Percentiles rank a stretch among this genome's conserved stretches.
These are phyloP conservation scores for Brachypalpus laphriformis DNA, from an alignment of 2,888 invertebrate genomes.

Conservation along the genomic window DNA sequence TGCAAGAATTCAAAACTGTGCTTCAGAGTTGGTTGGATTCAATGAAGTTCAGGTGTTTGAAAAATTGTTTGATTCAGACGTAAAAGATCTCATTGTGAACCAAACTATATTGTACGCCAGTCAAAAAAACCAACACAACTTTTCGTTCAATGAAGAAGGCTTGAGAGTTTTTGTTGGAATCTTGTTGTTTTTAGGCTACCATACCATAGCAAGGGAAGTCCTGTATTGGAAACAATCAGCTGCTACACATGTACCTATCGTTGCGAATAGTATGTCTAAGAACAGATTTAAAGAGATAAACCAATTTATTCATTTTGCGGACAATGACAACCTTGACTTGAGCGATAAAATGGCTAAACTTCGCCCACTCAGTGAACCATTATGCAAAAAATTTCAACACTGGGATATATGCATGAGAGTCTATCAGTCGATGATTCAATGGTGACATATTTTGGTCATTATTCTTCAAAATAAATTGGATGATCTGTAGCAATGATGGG, in stretches of 20 bases:
- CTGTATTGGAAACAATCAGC: conserved; percentile 12
- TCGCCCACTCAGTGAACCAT: conserved; percentile 11
- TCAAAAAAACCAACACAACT: conserved; percentile 1
- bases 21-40: too few relatives aligned
- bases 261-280: conserved; percentile 26
- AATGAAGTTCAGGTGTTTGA: too few relatives aligned
- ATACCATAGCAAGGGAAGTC: conserved; percentile 5
- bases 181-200: conserved; percentile 11
- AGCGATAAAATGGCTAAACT: conserved; percentile 29
- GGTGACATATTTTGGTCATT: too few relatives aligned
- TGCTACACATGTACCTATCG: conserved; percentile 7
- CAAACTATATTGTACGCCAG: background rate
- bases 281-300: conserved; percentile 34
- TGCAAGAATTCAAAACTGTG: too few relatives aligned
- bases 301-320: conserved; percentile 4
- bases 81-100: too few relatives aligned
- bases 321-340: conserved; percentile 6
- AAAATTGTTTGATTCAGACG: background rate
- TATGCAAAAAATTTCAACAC: too few relatives aligned
- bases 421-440: too few relatives aligned
- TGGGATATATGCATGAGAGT: too few relatives aligned
- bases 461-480: too few relatives aligned
- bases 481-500: too few relatives aligned
- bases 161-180: conserved; percentile 3
- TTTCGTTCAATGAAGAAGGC: conserved; percentile 8